These are phyloP conservation scores for Gallinago undulata DNA, from an alignment of 2,113 vertebrate species.

Conservation along the genomic window DNA sequence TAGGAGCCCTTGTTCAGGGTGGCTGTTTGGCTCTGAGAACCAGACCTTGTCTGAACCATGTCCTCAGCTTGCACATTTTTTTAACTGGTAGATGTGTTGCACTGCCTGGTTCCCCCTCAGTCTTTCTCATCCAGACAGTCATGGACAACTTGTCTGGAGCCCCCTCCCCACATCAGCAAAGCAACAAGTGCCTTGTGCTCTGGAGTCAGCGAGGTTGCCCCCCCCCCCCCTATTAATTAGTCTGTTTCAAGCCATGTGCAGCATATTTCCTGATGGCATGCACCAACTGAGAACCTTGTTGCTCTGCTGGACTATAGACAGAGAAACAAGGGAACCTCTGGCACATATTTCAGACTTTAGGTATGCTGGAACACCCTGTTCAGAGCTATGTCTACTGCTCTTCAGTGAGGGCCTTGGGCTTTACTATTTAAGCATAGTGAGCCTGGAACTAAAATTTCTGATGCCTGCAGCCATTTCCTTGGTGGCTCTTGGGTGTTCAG, in stretches of 20 bases:
- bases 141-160: background rate
- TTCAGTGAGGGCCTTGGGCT: background rate
- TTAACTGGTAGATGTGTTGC: background rate
- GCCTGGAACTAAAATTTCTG: background rate
- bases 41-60: background rate
- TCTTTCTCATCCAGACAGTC: background rate
- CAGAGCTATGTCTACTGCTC: background rate
- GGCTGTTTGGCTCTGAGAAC: background rate
- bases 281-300: accelerated
- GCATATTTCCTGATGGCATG: background rate
- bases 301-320: background rate
- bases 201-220: background rate
- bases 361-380: background rate
- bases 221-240: too few species aligned
- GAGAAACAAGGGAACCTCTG: background rate
- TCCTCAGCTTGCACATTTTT: background rate
- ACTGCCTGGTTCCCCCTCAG: accelerated
- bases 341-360: background rate
- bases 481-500: background rate
- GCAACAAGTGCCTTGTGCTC: background rate
- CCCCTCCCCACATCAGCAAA: background rate
- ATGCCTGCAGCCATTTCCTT: background rate
- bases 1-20: background rate
- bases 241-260: background rate
- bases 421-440: background rate